These are phyloP conservation scores for Mastigias papua DNA, from an alignment of 30 jellyfish, hydroid and myxozoan genomes.

Conservation along the genomic window DNA sequence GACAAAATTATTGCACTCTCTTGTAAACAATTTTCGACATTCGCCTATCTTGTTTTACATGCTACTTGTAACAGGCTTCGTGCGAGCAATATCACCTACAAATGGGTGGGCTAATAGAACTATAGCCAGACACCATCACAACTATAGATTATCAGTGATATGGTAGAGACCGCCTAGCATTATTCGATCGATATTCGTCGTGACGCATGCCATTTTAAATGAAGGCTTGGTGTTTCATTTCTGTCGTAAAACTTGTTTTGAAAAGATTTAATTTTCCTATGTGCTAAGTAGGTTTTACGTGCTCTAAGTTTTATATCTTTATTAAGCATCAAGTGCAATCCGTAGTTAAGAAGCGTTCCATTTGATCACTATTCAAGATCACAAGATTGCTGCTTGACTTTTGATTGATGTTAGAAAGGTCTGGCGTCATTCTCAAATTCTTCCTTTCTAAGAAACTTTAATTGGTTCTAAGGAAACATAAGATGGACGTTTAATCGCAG, in stretches of 20 bases:
- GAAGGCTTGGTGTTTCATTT: no score
- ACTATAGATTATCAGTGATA: neutral
- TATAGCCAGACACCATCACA: neutral
- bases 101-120: neutral
- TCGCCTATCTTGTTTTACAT: no score
- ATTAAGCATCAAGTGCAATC: neutral
- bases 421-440: neutral
- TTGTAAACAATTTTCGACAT: no score
- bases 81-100: neutral
- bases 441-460: neutral
- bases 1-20: no score
- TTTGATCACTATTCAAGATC: neutral
- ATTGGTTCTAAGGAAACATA: neutral
- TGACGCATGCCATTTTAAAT: no score
- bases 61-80: neutral
- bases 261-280: no score
- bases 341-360: neutral
- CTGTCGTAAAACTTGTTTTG: no score
- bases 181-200: no score
- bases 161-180: no score
- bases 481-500: neutral
- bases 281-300: neutral
- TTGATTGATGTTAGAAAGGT: neutral
- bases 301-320: neutral
- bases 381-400: neutral